Evolutionary conservation across 2,888 invertebrate genomes (phyloP).

Genomic region (Epinotia nisella): DNA sequence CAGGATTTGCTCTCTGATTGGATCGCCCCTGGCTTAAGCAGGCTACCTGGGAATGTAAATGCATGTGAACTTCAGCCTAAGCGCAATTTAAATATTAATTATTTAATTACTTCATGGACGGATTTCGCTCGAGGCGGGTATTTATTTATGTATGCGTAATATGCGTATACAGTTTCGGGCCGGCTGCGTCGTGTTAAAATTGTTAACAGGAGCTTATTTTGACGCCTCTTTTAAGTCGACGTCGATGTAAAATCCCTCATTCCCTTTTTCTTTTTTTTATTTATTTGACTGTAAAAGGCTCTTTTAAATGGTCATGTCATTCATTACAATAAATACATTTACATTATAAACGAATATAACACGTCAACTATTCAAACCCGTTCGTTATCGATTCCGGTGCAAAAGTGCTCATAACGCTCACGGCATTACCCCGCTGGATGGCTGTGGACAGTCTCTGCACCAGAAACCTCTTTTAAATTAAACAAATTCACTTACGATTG

Average conservation of each 20-base stretch:
- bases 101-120: conserved; percentile 39
- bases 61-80: conserved; percentile 19
- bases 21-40: conserved; percentile 54
- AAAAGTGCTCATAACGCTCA: too few relatives aligned
- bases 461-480: too few relatives aligned
- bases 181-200: neutral
- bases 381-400: too few relatives aligned
- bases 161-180: conserved; percentile 6
- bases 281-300: neutral
- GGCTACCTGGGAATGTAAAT: conserved; percentile 44
- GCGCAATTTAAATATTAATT: conserved; percentile 43
- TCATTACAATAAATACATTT: too few relatives aligned
- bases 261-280: neutral
- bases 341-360: too few relatives aligned
- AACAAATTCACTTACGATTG: too few relatives aligned
- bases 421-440: too few relatives aligned
- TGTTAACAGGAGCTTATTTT: neutral
- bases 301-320: too few relatives aligned
- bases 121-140: conserved; percentile 11
- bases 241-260: neutral
- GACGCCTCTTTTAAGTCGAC: neutral
- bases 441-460: too few relatives aligned
- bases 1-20: conserved; percentile 55
- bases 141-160: conserved; percentile 33
- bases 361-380: too few relatives aligned